Percentiles rank a stretch among this genome's conserved stretches.
Evolutionary conservation across 2,888 invertebrate species (phyloP).

Genomic region (Ditula angustiorana): DNA sequence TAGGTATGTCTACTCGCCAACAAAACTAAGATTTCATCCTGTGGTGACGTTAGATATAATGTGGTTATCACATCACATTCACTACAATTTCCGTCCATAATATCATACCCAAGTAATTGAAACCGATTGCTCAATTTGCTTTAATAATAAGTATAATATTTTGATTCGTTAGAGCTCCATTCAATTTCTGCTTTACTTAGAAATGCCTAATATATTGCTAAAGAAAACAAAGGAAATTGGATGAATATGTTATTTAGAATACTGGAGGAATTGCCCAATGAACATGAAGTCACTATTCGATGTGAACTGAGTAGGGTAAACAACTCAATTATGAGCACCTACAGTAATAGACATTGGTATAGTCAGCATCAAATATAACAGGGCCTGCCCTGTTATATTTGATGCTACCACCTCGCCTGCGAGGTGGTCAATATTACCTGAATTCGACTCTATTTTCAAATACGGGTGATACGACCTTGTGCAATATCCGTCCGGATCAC

Average conservation of each 20-base stretch:
- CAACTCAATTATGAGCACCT: too few species aligned
- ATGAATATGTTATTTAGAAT: neutral
- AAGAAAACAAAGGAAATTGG: neutral
- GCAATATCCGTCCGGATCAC: too few species aligned
- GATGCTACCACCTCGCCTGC: too few species aligned
- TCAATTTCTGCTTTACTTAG: neutral
- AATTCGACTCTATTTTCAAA: too few species aligned
- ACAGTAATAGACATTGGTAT: too few species aligned
- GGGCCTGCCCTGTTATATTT: too few species aligned
- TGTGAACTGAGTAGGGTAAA: too few species aligned
- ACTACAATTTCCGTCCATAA: slow-evolving; percentile 4
- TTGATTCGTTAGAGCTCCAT: slow-evolving; percentile 22
- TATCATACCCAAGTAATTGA: neutral
- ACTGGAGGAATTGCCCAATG: neutral
- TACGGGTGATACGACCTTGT: too few species aligned
- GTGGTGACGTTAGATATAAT: neutral
- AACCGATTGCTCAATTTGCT: slow-evolving; percentile 17
- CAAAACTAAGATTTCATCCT: neutral
- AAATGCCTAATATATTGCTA: too few species aligned
- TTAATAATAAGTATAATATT: slow-evolving; percentile 12
- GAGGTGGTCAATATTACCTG: too few species aligned
- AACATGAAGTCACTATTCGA: neutral
- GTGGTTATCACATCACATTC: slow-evolving; percentile 5
- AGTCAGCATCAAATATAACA: too few species aligned
- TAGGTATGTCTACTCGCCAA: neutral